Conservation (phyloP, 2,113 vertebrate genomes). For the Martes martes region DNA sequence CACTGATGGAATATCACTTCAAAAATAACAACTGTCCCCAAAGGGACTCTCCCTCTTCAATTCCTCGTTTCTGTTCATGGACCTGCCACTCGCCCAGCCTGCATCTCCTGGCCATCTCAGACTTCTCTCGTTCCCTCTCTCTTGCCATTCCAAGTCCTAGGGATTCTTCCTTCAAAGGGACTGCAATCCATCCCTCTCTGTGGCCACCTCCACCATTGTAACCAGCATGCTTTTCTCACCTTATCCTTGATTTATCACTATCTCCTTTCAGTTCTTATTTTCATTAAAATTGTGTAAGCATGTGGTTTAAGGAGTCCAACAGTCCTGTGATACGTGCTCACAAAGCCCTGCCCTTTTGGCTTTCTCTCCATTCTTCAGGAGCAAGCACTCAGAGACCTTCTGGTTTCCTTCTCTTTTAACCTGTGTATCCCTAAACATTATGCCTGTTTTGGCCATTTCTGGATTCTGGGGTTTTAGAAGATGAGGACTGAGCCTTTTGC, state of each 20-base stretch:
- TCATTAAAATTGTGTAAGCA: neutral
- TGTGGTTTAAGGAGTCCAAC: neutral
- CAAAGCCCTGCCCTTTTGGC: neutral
- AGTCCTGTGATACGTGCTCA: neutral
- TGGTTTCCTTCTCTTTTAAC: neutral
- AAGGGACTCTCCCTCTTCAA: neutral
- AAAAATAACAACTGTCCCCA: neutral
- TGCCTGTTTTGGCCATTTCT: neutral
- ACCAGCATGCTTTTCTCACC: neutral
- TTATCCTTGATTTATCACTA: neutral
- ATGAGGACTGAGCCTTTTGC: neutral
- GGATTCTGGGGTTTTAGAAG: neutral
- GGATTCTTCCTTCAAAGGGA: neutral
- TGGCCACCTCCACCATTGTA: neutral
- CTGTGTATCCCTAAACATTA: neutral
- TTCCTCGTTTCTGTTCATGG: neutral
- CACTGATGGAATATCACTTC: neutral
- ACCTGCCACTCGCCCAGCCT: neutral
- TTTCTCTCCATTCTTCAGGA: neutral
- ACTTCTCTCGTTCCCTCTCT: neutral
- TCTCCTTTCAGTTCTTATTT: neutral
- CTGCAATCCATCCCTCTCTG: neutral
- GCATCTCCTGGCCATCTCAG: neutral
- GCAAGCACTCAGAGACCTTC: neutral
- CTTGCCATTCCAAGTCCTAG: neutral